Evolutionary conservation across 2,888 invertebrate species (phyloP), one percentile per base, ranked within the genome.

Genomic region (Phragmatobia fuliginosa): DNA sequence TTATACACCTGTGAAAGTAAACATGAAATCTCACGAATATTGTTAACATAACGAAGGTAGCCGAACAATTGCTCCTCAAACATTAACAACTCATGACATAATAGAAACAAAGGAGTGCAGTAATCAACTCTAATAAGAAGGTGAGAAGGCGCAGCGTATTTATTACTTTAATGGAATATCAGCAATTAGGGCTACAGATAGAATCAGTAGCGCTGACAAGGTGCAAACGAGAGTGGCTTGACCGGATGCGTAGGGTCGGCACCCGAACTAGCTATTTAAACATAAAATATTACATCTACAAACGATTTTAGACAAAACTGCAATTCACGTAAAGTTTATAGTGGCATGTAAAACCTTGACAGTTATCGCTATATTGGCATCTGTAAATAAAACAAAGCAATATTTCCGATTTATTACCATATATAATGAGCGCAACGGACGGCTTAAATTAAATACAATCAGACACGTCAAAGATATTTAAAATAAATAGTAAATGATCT

Each of bases 121-220:
- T 92, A 92, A 93, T 92, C 91, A 91, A 89, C 87, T 88, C 87
- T 93, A 93, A 94, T 93, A 90, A 88, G 90, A 87, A 93, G 93
- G 93, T 89, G 93, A 91, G 92, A 93, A 92, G 88, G 89, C 89
- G 87, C 87, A 88, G 86, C 89, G 88, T 93, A 92, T 93, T 92
- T 94, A 94, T 93, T 92, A 93, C 90, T 92, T 91, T 93, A 93
- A 94, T 93, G 94, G 94, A 94, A 93, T 94, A 94, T 94, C 92
- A 93, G 92, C 93, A 94, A 94, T 94, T 94, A 94, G 92, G 88
- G 87, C 81, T 82, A 80, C 78, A 90, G 94, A 94, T 94, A 92
- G 92, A 92, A 94, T 94, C 94, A 87, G 92, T 89, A 90, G 92
- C 90, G 92, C 94, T 94, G 94, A 94, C 94, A 94, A 94, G 94